Conservation (phyloP, 2,113 vertebrate species). For the Anarhynchus alexandrinus region DNA sequence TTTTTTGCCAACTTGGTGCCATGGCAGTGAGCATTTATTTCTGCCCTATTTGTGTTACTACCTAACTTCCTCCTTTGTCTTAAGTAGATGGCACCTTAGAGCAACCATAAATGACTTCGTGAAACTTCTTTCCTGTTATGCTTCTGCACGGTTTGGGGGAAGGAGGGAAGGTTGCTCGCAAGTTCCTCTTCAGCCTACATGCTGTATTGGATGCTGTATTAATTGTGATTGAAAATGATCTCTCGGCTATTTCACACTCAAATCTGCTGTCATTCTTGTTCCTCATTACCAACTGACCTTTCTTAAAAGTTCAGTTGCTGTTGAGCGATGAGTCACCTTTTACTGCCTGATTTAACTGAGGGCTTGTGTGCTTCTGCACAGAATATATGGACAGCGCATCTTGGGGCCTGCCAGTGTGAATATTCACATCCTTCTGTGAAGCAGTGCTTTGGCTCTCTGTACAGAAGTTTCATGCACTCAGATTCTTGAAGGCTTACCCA, state of each 20-base stretch:
- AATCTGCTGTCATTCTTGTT: not conserved
- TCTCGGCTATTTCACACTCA: not conserved
- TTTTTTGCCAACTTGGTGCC: not conserved
- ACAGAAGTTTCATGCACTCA: not conserved
- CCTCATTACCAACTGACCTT: not conserved
- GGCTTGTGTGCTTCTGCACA: not conserved
- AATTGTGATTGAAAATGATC: not conserved
- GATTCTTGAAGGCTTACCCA: not conserved
- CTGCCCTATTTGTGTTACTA: not conserved
- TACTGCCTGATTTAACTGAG: not conserved
- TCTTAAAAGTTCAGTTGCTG: not conserved
- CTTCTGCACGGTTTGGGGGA: not conserved
- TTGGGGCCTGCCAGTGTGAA: accelerated
- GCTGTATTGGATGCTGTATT: accelerated
- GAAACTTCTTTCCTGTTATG: not conserved
- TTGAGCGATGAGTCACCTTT: not conserved
- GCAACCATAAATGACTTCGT: not conserved
- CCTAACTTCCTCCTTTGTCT: not conserved
- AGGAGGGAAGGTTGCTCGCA: not conserved
- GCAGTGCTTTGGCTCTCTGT: not conserved
- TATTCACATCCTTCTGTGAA: not conserved
- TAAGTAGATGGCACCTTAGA: not conserved
- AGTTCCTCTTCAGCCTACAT: not conserved
- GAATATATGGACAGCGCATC: not conserved
- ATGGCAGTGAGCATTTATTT: not conserved